A percentile compares a stretch with the other conserved stretches of the same genome.
These are phyloP conservation scores for Emydoidea blandingii DNA, from an alignment of 2,797 vertebrate species.

Conservation along the genomic window DNA sequence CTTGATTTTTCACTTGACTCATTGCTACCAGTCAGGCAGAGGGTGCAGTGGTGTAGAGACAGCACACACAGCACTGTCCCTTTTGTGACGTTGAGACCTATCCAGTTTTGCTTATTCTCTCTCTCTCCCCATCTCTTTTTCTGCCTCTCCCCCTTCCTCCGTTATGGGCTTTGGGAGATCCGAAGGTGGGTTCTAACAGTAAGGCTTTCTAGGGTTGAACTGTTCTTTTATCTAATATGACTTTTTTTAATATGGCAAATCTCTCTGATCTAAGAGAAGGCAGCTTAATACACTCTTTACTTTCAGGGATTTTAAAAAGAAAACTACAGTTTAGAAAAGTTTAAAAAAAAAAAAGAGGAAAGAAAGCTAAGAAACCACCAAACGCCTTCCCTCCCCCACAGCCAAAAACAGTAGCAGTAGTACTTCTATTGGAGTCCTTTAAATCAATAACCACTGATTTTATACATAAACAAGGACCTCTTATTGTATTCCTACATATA, in stretches of 20 bases:
- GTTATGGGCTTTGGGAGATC: background rate
- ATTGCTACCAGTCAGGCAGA: background rate
- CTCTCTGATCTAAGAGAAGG: background rate
- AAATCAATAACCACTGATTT: conserved; percentile 21
- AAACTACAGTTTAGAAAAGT: background rate
- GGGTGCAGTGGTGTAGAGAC: background rate
- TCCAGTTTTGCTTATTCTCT: background rate
- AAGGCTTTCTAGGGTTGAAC: background rate
- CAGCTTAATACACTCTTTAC: background rate
- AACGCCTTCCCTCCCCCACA: background rate
- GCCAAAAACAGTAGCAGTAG: background rate
- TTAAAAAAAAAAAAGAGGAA: background rate
- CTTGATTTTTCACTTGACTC: background rate
- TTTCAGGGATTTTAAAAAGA: background rate
- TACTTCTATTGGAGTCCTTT: background rate
- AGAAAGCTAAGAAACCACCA: background rate
- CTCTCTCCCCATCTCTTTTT: background rate
- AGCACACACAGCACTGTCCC: background rate
- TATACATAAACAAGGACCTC: background rate
- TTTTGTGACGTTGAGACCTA: background rate
- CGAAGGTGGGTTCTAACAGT: background rate
- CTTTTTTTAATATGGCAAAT: background rate
- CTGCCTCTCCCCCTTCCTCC: background rate
- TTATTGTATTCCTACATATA: background rate
- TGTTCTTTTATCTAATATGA: background rate